A percentile compares a stretch with the other conserved stretches of the same genome.
Conservation (phyloP, 2,113 vertebrate genomes). For the Hydrolagus affinis region DNA sequence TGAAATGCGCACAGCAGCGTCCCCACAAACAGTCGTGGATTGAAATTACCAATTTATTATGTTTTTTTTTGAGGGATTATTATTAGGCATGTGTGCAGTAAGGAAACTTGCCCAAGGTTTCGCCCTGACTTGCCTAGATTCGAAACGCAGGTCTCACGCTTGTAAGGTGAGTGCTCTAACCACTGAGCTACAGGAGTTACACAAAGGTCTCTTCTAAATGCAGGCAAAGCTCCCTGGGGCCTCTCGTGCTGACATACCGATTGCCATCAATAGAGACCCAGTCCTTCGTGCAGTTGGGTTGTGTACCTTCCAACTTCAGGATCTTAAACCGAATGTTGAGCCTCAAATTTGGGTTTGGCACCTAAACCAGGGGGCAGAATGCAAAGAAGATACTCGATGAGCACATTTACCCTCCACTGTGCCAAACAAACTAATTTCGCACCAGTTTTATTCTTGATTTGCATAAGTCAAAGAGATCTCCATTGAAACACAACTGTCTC, state of each 20-base stretch:
- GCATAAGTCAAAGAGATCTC: neutral
- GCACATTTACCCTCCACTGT: neutral
- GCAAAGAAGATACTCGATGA: neutral
- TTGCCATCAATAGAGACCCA: slow-evolving; percentile 28
- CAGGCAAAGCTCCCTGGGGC: neutral
- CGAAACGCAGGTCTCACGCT: too few species aligned
- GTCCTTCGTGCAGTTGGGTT: slow-evolving; percentile 23
- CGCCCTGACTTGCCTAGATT: too few species aligned
- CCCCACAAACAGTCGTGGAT: too few species aligned
- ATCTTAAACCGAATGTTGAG: slow-evolving; percentile 22
- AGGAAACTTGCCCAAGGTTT: too few species aligned
- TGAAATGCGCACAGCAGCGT: too few species aligned
- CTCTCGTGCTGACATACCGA: neutral
- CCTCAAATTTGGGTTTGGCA: slow-evolving; percentile 4
- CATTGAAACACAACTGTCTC: neutral
- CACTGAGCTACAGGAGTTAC: too few species aligned
- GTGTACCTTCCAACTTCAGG: slow-evolving; percentile 25
- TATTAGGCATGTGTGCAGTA: too few species aligned
- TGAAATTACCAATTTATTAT: too few species aligned
- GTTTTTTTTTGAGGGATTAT: too few species aligned
- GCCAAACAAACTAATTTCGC: neutral
- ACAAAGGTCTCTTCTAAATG: neutral
- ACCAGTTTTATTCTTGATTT: neutral
- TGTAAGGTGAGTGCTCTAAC: too few species aligned
- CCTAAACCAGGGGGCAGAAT: slow-evolving; percentile 9